phyloP scores from a whole-genome alignment of 2,888 invertebrate species.

The Lingula anatina region DNA sequence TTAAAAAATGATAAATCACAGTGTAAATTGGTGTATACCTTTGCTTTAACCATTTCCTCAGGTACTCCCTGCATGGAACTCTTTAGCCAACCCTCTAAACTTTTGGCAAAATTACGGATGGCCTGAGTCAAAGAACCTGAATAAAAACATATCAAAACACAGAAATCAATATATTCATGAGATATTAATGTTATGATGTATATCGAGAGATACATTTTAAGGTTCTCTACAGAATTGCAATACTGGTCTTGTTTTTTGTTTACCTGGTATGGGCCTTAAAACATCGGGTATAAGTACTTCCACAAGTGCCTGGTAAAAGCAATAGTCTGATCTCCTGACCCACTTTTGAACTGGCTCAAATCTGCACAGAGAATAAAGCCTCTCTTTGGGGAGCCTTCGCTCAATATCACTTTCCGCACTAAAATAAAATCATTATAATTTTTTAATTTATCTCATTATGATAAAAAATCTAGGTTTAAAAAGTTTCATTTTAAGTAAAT shows the following conservation, averaged over 20 bases:
- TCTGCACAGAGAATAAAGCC: slow-evolving; percentile 66
- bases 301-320: slow-evolving; percentile 92
- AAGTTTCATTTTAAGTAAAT: too few species aligned
- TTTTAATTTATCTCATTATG: too few species aligned
- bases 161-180: background rate
- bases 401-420: slow-evolving; percentile 43
- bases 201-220: too few species aligned
- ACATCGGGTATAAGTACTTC: slow-evolving; percentile 96
- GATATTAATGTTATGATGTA: too few species aligned
- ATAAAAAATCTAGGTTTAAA: too few species aligned
- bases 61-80: slow-evolving; percentile 80
- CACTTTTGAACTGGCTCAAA: slow-evolving; percentile 71
- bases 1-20: background rate
- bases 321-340: slow-evolving; percentile 76
- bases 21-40: slow-evolving; percentile 55
- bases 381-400: slow-evolving; percentile 51
- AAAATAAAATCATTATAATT: slow-evolving; percentile 19
- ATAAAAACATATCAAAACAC: slow-evolving; percentile 5
- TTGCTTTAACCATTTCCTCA: slow-evolving; percentile 72
- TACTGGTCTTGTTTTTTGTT: too few species aligned
- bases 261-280: slow-evolving; percentile 85
- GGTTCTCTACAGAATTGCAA: too few species aligned
- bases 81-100: slow-evolving; percentile 78
- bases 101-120: slow-evolving; percentile 87
- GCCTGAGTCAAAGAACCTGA: slow-evolving; percentile 80